These are phyloP conservation scores for Yponomeuta plumbellus DNA, from an alignment of 2,888 invertebrate species.

Conservation along the genomic window DNA sequence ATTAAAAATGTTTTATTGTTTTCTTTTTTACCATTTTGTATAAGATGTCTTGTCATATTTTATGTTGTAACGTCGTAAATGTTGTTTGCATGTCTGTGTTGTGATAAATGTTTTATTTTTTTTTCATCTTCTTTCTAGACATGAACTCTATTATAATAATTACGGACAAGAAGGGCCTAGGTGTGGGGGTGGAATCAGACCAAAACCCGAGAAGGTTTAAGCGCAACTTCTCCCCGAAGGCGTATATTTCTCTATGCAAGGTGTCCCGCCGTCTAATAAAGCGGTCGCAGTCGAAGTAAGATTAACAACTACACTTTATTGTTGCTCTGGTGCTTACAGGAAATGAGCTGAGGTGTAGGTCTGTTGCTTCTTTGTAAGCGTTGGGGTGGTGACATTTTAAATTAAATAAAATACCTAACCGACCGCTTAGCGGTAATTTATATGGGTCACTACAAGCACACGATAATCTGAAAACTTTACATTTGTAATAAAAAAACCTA, in stretches of 20 bases:
- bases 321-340: conserved; percentile 30
- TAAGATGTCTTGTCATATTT: too few relatives aligned
- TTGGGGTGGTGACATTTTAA: neutral
- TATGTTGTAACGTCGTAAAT: too few relatives aligned
- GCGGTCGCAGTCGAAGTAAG: conserved; percentile 73
- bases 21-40: too few relatives aligned
- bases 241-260: conserved; percentile 69
- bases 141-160: too few relatives aligned
- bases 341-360: neutral
- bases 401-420: neutral
- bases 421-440: too few relatives aligned
- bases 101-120: too few relatives aligned
- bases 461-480: too few relatives aligned
- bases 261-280: conserved; percentile 68
- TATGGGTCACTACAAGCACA: too few relatives aligned
- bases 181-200: neutral
- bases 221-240: conserved; percentile 62
- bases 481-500: too few relatives aligned
- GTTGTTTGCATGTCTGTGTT: too few relatives aligned
- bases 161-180: neutral
- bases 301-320: conserved; percentile 69
- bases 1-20: too few relatives aligned
- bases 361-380: neutral
- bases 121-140: too few relatives aligned
- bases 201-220: conserved; percentile 33